Conservation (phyloP, 2,797 vertebrate species). For the Cryptoprocta ferox region DNA sequence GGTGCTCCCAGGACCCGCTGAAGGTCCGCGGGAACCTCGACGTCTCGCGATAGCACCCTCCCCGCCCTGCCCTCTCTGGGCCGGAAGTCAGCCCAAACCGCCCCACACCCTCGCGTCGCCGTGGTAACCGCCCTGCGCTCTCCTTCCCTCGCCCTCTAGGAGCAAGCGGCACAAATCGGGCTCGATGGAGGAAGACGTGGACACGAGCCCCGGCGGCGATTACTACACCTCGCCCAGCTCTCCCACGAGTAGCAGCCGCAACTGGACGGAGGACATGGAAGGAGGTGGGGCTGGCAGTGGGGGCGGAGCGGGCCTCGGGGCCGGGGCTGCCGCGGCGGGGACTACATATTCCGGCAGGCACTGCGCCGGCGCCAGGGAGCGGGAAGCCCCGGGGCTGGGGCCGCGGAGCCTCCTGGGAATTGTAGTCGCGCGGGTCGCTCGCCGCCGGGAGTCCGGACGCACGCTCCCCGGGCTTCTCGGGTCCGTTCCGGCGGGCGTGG, state of each 20-base stretch:
- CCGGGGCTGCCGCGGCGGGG: not conserved
- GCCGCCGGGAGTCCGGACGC: not conserved
- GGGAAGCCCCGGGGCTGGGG: not conserved
- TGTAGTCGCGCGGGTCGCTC: not conserved
- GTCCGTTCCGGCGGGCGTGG: not conserved
- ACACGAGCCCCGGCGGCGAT: slow-evolving; percentile 96
- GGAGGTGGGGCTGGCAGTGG: slow-evolving; percentile 89
- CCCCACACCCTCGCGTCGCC: not conserved
- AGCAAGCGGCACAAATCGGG: slow-evolving; percentile 98
- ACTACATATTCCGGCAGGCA: slow-evolving; percentile 68
- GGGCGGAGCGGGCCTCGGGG: not conserved
- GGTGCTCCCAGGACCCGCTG: not conserved
- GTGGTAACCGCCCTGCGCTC: slow-evolving; percentile 8
- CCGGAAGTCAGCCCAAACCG: not conserved
- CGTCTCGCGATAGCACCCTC: slow-evolving; percentile 31
- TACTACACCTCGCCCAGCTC: slow-evolving; percentile 97
- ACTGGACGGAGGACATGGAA: slow-evolving; percentile 99
- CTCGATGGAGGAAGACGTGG: slow-evolving; percentile 98
- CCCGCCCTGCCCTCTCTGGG: not conserved
- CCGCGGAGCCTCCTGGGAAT: slow-evolving; percentile 39
- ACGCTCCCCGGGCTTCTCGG: not conserved
- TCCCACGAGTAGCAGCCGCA: slow-evolving; percentile 97
- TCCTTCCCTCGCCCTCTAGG: slow-evolving; percentile 81
- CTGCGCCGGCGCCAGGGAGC: not conserved
- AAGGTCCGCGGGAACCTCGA: not conserved